These are phyloP conservation scores for Alentia gelatinosa DNA, from an alignment of 2,888 invertebrate genomes.

Conservation along the genomic window DNA sequence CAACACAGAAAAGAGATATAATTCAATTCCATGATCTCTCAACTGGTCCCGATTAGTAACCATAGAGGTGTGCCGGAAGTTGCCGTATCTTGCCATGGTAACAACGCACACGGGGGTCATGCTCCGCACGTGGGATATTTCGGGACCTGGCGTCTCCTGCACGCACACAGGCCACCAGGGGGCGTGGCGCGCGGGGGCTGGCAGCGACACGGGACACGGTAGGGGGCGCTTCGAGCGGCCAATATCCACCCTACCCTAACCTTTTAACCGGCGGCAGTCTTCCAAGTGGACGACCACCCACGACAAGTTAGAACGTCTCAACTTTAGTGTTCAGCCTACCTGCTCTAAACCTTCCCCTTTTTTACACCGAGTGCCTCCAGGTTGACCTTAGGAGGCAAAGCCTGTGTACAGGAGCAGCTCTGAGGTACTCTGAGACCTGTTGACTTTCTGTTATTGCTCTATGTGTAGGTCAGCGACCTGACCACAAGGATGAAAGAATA, in stretches of 20 bases:
- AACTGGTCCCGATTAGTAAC: background rate
- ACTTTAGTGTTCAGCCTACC: background rate
- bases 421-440: too few relatives aligned
- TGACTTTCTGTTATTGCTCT: too few relatives aligned
- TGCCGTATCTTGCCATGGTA: background rate
- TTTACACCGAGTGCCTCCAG: too few relatives aligned
- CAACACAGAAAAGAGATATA: too few relatives aligned
- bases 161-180: background rate
- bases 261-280: background rate
- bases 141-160: background rate
- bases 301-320: background rate
- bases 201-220: background rate
- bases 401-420: too few relatives aligned
- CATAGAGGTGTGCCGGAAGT: background rate
- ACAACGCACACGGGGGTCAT: too few relatives aligned
- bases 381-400: too few relatives aligned
- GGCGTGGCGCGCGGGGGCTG: background rate
- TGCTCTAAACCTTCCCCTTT: too few relatives aligned
- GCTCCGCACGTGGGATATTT: background rate
- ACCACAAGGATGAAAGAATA: too few relatives aligned
- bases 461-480: too few relatives aligned
- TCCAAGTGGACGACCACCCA: conserved; percentile 46
- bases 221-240: conserved; percentile 9
- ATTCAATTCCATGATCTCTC: background rate
- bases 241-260: conserved; percentile 28